Base-by-base conservation (phyloP, 1,140 invertebrate genomes). In the Penaeus japonicus region DNA sequence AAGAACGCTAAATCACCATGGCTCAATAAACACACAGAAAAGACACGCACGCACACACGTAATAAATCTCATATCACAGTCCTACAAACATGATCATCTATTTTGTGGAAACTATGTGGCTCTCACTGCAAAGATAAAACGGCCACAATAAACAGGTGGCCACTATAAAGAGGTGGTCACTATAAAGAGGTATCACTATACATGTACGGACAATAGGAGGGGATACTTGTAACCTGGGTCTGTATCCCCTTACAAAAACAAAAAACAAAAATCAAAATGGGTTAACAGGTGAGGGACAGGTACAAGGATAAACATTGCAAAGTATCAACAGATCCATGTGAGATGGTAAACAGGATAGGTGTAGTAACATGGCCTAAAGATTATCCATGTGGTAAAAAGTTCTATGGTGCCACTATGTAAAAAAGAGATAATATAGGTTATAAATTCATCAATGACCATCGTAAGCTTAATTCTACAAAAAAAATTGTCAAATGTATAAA, bases 391-490 rank as follows among this genome's bases (percentile, higher is more conserved):
- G 47, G 53, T 53, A 53, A 79, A 79, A 79, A 79, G 47, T 53
- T 22, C n/a, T 32, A 53, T 47, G 17, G 75, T 39, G 22, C 32
- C n/a, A 27, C 77, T 79, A 79, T 24, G 18, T 79, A 79, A 79
- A 79, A 59, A 59, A 35, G 35, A 73, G 35, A 73, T 73, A 73
- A 73, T 39, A 65, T 32, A 39, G 59, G 65, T 59, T 83, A 65
- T 83, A 62, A 83, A 35, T 83, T 62, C 55, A 59, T 32, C 22
- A 35, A 83, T 39, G 39, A 35, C n/a, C 32, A 62, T 59, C 39
- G 39, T 65, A 83, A 83, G 81, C 81, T 83, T 83, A 83, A 59
- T 15, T 65, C 81, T 83, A 83, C 81, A 83, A 83, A 83, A 83
- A 82, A 83, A 39, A 32, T n/a, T 18, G 20, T 65, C 15, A 39